Percentiles rank a stretch among this genome's conserved stretches.
These are phyloP conservation scores for Ahaetulla prasina DNA, from an alignment of 2,113 vertebrate species.

Conservation along the genomic window DNA sequence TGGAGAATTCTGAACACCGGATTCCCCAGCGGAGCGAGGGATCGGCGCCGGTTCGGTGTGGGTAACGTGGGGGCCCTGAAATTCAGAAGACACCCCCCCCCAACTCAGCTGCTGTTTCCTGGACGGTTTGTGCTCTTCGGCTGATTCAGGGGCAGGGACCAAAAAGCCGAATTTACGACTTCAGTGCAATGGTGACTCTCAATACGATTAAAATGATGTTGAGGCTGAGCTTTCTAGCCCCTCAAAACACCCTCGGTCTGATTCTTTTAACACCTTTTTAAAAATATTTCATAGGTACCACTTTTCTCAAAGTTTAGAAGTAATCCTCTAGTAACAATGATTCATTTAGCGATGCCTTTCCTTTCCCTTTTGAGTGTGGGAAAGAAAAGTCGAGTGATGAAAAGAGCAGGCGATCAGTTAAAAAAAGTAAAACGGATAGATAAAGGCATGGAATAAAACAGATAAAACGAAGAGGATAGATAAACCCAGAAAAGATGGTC, in stretches of 20 bases:
- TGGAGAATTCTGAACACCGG: rapidly evolving
- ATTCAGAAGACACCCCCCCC: too few relatives aligned
- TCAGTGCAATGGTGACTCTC: not conserved
- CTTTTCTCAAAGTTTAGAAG: not conserved
- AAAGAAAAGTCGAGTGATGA: not conserved
- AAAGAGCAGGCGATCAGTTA: not conserved
- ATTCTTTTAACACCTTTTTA: not conserved
- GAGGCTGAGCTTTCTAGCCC: not conserved
- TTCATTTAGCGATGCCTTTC: not conserved
- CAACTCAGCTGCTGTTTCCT: not conserved
- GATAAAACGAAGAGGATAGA: too few relatives aligned
- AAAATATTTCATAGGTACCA: not conserved
- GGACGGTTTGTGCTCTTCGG: too few relatives aligned
- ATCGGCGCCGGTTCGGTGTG: not conserved
- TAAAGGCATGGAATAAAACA: too few relatives aligned
- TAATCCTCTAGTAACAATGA: too few relatives aligned
- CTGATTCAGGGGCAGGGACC: too few relatives aligned
- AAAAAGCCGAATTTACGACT: not conserved
- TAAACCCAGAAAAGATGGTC: too few relatives aligned
- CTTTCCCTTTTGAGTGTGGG: not conserved
- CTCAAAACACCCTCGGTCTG: not conserved
- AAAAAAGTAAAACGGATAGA: not conserved
- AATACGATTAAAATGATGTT: not conserved
- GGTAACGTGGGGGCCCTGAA: too few relatives aligned
- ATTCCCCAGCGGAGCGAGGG: not conserved